Evolutionary conservation across 2,113 vertebrate species (phyloP).

Genomic region (Toxotes chatareus): DNA sequence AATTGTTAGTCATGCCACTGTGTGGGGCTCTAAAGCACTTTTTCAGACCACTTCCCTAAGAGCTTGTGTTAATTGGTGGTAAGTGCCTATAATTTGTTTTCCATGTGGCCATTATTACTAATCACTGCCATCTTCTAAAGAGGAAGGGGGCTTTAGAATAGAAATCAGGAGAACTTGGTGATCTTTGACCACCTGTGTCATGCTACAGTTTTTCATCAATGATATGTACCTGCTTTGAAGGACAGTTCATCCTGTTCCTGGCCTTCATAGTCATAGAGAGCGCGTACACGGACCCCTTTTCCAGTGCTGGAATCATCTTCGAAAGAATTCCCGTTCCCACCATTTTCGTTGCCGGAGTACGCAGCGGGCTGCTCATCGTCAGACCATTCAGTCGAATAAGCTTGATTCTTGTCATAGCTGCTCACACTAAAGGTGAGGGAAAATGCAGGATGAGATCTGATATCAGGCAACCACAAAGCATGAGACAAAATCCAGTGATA

Average conservation of each 20-base stretch:
- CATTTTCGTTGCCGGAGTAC: constrained; percentile 90
- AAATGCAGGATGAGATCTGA: background rate
- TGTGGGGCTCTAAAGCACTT: constrained; percentile 3
- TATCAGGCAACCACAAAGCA: too few species aligned
- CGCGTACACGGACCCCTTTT: constrained; percentile 89
- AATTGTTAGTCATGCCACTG: constrained; percentile 28
- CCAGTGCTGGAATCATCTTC: constrained; percentile 88
- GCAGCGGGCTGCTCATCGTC: constrained; percentile 92
- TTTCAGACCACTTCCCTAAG: constrained; percentile 31
- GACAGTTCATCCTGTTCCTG: constrained; percentile 98
- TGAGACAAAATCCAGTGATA: background rate
- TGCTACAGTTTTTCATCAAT: background rate
- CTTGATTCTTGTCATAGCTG: constrained; percentile 95
- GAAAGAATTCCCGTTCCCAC: constrained; percentile 93
- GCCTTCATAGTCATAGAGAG: constrained; percentile 96
- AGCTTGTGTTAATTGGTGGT: constrained; percentile 52
- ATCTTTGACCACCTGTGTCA: constrained; percentile 36
- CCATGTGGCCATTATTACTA: constrained; percentile 60
- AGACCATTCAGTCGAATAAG: constrained; percentile 94
- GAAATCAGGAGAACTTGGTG: constrained; percentile 17
- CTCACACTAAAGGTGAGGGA: constrained; percentile 86
- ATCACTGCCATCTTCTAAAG: constrained; percentile 57
- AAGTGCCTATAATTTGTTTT: constrained; percentile 69
- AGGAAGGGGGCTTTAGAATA: constrained; percentile 31
- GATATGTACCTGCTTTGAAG: constrained; percentile 93